Base-by-base conservation (phyloP, 2,888 invertebrate genomes). In the Ormyrus thymus region DNA sequence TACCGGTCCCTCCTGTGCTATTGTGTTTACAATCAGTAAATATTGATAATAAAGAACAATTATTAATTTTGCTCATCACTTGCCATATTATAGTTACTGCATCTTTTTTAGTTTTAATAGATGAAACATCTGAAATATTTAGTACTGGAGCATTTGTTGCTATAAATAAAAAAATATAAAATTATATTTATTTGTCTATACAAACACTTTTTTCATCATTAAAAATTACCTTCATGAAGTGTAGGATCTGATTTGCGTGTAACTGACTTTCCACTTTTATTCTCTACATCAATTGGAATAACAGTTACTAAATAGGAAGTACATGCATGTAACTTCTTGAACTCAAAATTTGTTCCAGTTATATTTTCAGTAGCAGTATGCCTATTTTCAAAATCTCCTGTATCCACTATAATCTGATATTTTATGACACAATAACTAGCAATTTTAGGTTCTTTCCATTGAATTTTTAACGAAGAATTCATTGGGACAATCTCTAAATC, bases 321-420 rank as follows among this genome's bases (percentile, higher is more conserved):
- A 61, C 89, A 89, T 11, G 88, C 82, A 45, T 81, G n/a, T 48
- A 88, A 80, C 66, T 81, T 15, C 11, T 43, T 29, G 66, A 89
- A 81, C 29, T 59, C 76, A 53, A 84, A 69, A 7, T 48, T 78
- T 9, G 83, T 86, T 6, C 79, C 65, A 15, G 82, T 51, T 6
- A 79, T 78, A 11, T 56, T n/a, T 7, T 45, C 46, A 6, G 56
- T 51, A 13, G 2, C 7, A 46, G 55, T 9, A 53, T 69, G 62
- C 7, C 65, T 62, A 7, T 81, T 74, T 29, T 70, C 43, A 5
- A 69, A 77, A 62, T 13, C 53, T 70, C 78, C 45, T 2, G 80
- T 83, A 50, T 55, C 69, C 50, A 84, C 66, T 53, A 76, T 84
- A 43, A 88, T 65, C 53, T 81, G 81, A 76, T 88, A 89, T 69